These are phyloP conservation scores for Danaus chrysippus DNA, from an alignment of 2,888 invertebrate species.

Conservation along the genomic window DNA sequence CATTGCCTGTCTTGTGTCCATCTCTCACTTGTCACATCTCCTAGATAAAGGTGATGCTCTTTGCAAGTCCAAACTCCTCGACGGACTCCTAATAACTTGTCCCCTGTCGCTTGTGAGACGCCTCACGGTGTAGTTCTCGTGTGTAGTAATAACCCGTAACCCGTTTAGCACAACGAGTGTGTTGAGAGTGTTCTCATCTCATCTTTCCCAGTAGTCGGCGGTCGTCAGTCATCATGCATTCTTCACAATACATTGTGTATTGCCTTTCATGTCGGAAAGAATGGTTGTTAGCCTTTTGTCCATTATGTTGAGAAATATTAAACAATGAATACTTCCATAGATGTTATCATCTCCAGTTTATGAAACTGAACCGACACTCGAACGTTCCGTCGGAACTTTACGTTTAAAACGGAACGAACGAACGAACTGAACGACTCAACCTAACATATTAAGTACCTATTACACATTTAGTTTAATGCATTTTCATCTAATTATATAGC, in stretches of 20 bases:
- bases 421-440: no score
- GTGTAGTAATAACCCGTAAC: slow-evolving; percentile 51
- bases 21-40: slow-evolving; percentile 38
- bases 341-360: background rate
- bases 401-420: no score
- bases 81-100: slow-evolving; percentile 52
- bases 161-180: slow-evolving; percentile 51
- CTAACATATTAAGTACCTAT: no score
- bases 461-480: no score
- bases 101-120: slow-evolving; percentile 45
- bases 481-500: no score
- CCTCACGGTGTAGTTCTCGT: slow-evolving; percentile 40
- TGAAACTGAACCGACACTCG: background rate
- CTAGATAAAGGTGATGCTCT: slow-evolving; percentile 11
- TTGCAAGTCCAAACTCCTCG: slow-evolving; percentile 46
- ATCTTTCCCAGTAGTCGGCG: no score
- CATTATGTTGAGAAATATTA: slow-evolving; percentile 32
- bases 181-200: slow-evolving; percentile 44
- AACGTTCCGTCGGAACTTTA: background rate
- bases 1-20: slow-evolving; percentile 37
- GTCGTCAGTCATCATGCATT: slow-evolving; percentile 59
- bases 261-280: slow-evolving; percentile 62
- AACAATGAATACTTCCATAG: slow-evolving; percentile 39
- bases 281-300: slow-evolving; percentile 33
- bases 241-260: slow-evolving; percentile 68